phyloP scores from a whole-genome alignment of 2,113 vertebrate species.

The human region DNA sequence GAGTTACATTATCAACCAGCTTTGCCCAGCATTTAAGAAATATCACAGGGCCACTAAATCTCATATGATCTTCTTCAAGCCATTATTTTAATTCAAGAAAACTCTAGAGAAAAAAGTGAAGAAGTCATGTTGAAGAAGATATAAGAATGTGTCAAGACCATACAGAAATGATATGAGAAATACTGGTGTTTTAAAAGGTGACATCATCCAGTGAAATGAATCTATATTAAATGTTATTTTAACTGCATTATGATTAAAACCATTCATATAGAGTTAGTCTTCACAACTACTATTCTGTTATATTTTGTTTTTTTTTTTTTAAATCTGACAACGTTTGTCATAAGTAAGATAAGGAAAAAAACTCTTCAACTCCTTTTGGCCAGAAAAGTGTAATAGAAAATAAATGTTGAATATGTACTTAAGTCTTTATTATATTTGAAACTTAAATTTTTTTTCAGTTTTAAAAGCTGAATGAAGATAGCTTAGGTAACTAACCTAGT shows the following conservation, averaged over 20 bases:
- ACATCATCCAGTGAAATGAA: neutral
- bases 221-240: neutral
- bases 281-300: neutral
- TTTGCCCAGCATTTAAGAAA: neutral
- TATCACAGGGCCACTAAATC: neutral
- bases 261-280: neutral
- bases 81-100: conserved; percentile 11
- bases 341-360: conserved; percentile 9
- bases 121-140: neutral
- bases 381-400: conserved; percentile 40
- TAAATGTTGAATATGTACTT: conserved; percentile 51
- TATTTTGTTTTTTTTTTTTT: neutral
- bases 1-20: neutral
- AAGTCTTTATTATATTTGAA: conserved; percentile 35
- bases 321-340: neutral
- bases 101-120: neutral
- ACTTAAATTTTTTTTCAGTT: neutral
- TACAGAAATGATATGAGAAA: neutral
- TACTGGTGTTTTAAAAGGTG: neutral
- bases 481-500: neutral
- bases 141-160: neutral
- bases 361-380: neutral
- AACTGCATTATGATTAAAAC: neutral
- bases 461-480: neutral
- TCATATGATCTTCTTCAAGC: neutral